Conservation (phyloP, 1,140 invertebrate genomes). For the Dolichoris vasculosae region DNA sequence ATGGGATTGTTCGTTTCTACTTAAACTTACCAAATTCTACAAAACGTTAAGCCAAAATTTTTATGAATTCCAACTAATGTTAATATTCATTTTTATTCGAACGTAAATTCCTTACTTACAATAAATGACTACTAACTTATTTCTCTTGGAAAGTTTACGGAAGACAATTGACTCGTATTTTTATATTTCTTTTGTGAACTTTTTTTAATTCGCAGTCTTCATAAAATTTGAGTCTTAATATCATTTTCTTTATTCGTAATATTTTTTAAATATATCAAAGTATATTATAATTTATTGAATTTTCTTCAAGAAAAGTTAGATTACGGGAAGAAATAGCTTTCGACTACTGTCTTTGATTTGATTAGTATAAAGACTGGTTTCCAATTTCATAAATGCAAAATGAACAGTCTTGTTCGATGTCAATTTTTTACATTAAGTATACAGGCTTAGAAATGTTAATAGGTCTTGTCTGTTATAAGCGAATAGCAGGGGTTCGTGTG, state of each 20-base stretch:
- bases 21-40: background rate
- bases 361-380: background rate
- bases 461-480: background rate
- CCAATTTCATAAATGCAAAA: background rate
- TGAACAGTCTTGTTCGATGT: background rate
- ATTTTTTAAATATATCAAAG: background rate
- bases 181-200: background rate
- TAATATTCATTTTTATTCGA: background rate
- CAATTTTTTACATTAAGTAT: background rate
- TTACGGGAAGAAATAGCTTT: background rate
- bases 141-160: background rate
- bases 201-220: background rate
- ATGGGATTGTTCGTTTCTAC: slow-evolving; percentile 5
- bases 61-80: background rate
- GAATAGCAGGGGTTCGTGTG: slow-evolving; percentile 2
- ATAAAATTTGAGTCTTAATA: background rate
- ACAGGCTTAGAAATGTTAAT: background rate
- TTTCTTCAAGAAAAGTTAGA: too few relatives aligned
- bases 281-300: background rate
- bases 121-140: background rate
- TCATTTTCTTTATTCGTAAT: background rate
- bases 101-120: background rate
- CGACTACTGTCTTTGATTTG: background rate
- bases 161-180: background rate
- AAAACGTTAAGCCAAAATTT: background rate